Evolutionary conservation across 2,888 invertebrate species (phyloP).

Genomic region (Entomobrya proxima): DNA sequence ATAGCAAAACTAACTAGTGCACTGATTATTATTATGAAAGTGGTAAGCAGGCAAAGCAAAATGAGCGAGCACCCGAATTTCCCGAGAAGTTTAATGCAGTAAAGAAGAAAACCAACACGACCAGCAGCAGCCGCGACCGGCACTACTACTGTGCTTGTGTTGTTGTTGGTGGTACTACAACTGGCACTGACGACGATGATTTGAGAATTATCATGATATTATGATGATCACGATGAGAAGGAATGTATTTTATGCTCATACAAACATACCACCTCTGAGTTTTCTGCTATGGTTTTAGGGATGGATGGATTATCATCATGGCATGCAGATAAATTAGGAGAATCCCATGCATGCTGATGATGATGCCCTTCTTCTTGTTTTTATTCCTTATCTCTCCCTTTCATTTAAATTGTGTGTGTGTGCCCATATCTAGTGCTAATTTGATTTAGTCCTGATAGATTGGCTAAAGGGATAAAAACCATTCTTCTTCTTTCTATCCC

Average conservation of each 20-base stretch:
- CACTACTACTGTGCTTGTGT: neutral
- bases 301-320: slow-evolving; percentile 26
- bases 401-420: slow-evolving; percentile 52
- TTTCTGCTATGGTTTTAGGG: neutral
- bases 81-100: neutral
- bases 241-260: slow-evolving; percentile 26
- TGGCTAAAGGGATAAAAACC: slow-evolving; percentile 56
- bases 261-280: slow-evolving; percentile 1
- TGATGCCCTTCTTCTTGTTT: slow-evolving; percentile 50
- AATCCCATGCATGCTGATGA: slow-evolving; percentile 37
- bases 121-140: neutral
- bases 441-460: slow-evolving; percentile 67
- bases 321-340: slow-evolving; percentile 62
- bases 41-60: slow-evolving; percentile 3
- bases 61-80: neutral
- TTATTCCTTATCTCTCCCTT: slow-evolving; percentile 52
- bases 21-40: slow-evolving; percentile 26
- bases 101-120: slow-evolving; percentile 24
- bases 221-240: slow-evolving; percentile 13
- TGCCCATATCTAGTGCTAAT: slow-evolving; percentile 64
- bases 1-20: neutral
- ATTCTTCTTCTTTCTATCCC: slow-evolving; percentile 10
- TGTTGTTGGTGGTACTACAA: neutral
- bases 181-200: neutral
- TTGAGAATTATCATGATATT: slow-evolving; percentile 28